Evolutionary conservation across 2,113 vertebrate species (phyloP), one percentile per base, ranked within the genome.

Genomic region (Semicossyphus pulcher): DNA sequence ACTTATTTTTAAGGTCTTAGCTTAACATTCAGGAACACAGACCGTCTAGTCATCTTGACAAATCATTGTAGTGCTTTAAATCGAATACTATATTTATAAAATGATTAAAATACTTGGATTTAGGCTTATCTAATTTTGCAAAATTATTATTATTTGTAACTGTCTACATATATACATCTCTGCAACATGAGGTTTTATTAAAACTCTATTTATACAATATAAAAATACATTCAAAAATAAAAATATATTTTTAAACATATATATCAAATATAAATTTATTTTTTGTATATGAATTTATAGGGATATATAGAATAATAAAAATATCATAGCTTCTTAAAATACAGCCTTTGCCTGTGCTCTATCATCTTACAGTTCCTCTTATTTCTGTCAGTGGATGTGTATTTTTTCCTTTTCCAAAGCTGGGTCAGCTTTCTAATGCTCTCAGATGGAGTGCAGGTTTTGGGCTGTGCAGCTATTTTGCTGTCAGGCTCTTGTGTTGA

Each of bases 401-500:
- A 87, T 92, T 88, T 90, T 89, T 82, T 84, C 73, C 79, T 83
- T 89, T 89, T 88, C 84, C 81, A 88, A 84, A 86, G 90, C 88
- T 90, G 84, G 88, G 88, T 92, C 92, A 91, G 89, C 86, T 91
- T 90, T 91, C 87, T 91, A 90, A 79, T 76, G 84, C 91, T 92
- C 85, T 90, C 85, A 82, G 77, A 93, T 85, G 78, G 84, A 88
- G 88, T 88, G 89, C 92, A 90, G 88, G 86, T 91, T 92, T 91
- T 90, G 87, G 89, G 88, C 85, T 93, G 87, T 89, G 90, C 88
- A 93, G 89, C 89, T 91, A 91, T 93, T 93, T 93, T 93, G 86
- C 92, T 93, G 88, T 90, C 90, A 91, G 88, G 85, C 90, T 92
- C 88, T 91, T 95, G 97, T 94, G 96, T 96, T 97, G 97, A 97